Conservation (phyloP, 2,888 invertebrate species). For the Rhogogaster chlorosoma region DNA sequence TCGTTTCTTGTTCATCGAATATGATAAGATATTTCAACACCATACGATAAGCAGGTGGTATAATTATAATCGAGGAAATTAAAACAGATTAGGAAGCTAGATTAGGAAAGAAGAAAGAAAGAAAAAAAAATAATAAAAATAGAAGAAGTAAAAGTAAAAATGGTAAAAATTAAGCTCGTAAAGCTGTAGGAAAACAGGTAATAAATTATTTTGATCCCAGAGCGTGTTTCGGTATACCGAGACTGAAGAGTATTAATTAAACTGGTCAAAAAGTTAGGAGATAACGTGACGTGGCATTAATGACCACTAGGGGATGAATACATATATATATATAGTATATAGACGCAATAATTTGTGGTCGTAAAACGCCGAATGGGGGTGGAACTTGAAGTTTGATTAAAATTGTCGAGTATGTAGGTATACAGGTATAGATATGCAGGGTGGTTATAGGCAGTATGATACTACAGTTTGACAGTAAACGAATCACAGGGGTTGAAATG, state of each 20-base stretch:
- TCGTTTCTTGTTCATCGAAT: no score
- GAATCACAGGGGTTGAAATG: background rate
- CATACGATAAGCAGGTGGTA: no score
- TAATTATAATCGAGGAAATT: no score
- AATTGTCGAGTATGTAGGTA: background rate
- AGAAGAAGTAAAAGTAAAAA: background rate
- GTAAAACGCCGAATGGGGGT: background rate
- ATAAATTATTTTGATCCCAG: background rate
- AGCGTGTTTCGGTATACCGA: background rate
- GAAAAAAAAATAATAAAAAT: background rate
- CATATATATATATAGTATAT: background rate
- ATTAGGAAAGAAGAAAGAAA: background rate
- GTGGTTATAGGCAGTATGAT: background rate
- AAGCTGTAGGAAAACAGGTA: background rate
- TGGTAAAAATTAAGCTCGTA: background rate
- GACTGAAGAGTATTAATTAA: background rate
- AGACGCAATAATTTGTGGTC: constrained; percentile 25
- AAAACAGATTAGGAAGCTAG: no score
- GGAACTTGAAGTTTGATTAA: constrained; percentile 16
- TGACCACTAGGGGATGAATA: constrained; percentile 12
- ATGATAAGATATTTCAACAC: no score
- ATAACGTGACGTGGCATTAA: constrained; percentile 43
- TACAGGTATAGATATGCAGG: no score
- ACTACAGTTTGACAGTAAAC: background rate
- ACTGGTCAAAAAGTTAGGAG: constrained; percentile 34